phyloP scores from a whole-genome alignment of 2,888 invertebrate species.

The Apamea monoglypha region DNA sequence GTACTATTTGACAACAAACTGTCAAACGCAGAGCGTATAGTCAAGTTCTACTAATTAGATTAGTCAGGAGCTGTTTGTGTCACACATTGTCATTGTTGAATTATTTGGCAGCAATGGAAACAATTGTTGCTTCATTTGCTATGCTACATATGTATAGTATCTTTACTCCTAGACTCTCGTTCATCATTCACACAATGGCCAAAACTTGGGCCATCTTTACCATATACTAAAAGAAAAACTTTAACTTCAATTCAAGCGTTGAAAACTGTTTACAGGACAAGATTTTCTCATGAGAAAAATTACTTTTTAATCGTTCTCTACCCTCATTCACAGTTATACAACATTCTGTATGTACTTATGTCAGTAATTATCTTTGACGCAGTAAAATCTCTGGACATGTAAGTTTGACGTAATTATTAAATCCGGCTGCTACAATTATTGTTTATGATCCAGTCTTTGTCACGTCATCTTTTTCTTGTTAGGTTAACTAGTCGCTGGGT shows the following conservation, averaged over 20 bases:
- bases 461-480: conserved; percentile 42
- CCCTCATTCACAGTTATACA: conserved; percentile 25
- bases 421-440: conserved; percentile 49
- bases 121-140: conserved; percentile 31
- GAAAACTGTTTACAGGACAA: not conserved
- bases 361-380: conserved; percentile 41
- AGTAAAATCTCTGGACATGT: conserved; percentile 30
- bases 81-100: conserved; percentile 42
- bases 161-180: conserved; percentile 3
- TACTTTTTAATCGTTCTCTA: not conserved
- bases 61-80: conserved; percentile 38
- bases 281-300: conserved; percentile 10
- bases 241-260: not conserved
- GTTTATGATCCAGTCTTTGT: conserved; percentile 36
- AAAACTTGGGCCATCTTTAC: not conserved
- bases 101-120: conserved; percentile 50
- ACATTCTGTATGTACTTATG: conserved; percentile 20
- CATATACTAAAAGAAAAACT: conserved; percentile 2
- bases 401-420: conserved; percentile 55
- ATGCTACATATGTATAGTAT: not conserved
- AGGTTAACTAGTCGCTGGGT: conserved; percentile 17
- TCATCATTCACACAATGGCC: not conserved
- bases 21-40: conserved; percentile 9
- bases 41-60: conserved; percentile 41
- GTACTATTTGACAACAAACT: conserved; percentile 17